Base-by-base conservation (phyloP, 2,888 invertebrate genomes). In the Chalcis sispes region DNA sequence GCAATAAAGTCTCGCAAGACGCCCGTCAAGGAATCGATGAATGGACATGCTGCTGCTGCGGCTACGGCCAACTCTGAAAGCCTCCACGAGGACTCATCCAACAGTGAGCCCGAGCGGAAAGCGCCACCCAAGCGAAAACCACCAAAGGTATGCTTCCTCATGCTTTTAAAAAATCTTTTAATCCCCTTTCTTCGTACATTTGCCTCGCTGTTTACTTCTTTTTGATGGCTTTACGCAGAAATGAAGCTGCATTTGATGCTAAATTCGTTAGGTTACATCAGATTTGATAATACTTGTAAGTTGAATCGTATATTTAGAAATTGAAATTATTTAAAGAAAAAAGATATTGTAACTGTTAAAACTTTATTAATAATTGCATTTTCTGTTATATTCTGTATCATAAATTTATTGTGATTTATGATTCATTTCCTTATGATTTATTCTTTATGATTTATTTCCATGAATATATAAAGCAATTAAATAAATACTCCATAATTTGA, bases 61-160 rank as follows among this genome's bases (percentile, higher is more conserved):
- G 42, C 62, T 15, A 59, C 62, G 20, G 91, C 91, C 61, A 93
- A 93, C 77, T 87, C 88, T 4, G 88, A 89, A 70, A 85, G 80
- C 46, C 77, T 82, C 10, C 87, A 87, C 74, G 92, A 92, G 81
- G 92, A 93, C 83, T 93, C 94, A 83, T 94, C 94, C 82, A 91
- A 94, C 90, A 92, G 92, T 56, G 93, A 92, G 83, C 91, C 91
- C 74, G 93, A 92, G 80, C 85, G 90, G 79, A 90, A 91, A 87
- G 88, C 91, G 85, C 91, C 91, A 27, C 91, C 91, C 0, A 92
- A 92, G 81, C 90, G 94, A 79, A 94, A 94, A 87, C 93, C 93
- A 61, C 92, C 93, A 75, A 92, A 92, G 89, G 89, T 89, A 88
- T 25, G 42, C 40, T 59, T 32, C 4, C 40, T 13, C 40, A 15